Base-by-base conservation (phyloP, 2,888 invertebrate genomes). In the Deilephila elpenor region DNA sequence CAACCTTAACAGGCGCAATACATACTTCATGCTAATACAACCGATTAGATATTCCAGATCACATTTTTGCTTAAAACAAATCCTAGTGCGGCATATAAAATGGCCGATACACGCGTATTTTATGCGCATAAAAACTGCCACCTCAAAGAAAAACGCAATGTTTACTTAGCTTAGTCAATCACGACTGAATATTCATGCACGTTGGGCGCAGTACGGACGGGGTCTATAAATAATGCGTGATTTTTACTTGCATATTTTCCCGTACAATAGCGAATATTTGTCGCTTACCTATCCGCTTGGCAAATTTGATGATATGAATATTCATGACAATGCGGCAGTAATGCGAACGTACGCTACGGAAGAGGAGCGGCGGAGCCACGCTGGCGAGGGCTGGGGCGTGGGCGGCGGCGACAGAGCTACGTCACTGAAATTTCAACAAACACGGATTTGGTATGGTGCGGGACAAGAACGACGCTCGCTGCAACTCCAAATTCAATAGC, bases 381-480 rank as follows among this genome's bases (percentile, higher is more conserved):
- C 82, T 75, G 87, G 87, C 71, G 84, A 83, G 74, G 85, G 81
- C 74, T 82, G 86, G 71, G 86, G 83, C 74, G 87, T 84, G 79
- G 82, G 72, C 76, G 87, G 86, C 83, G 85, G 83, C 82, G 86
- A 86, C 84, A 88, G 80, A 81, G 80, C 78, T 82, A 85, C 83
- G 78, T 84, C 83, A 82, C 89, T 89, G 89, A 86, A 90, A 89
- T 83, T 78, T 84, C 78, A 86, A 88, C 82, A 87, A 84, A 82
- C 75, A 81, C 76, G 60, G 76, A 80, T 83, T 83, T 84, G 79
- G 86, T 82, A 82, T 77, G 77, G 32, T 77, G 77, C 76, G 74
- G 60, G 71, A 72, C 72, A 56, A 70, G 74, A 77, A 71, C 6
- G 78, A 81, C 83, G 85, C 83, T 83, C 83, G 82, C 83, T 83